Percentiles rank a stretch among this genome's conserved stretches.
phyloP scores from a whole-genome alignment of 2,888 invertebrate species.

The Oligia latruncula region DNA sequence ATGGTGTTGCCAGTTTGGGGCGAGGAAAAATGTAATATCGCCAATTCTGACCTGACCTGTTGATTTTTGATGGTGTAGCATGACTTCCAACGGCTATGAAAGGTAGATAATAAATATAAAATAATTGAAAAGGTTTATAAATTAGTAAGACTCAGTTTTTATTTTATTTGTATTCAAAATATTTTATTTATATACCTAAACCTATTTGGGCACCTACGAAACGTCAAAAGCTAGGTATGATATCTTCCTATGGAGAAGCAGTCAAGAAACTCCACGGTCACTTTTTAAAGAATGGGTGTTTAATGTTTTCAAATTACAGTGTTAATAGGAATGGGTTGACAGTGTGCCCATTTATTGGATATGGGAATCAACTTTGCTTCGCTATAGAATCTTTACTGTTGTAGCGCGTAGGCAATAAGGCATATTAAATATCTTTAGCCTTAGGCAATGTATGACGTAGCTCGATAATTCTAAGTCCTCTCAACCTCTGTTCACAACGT shows the following conservation, averaged over 20 bases:
- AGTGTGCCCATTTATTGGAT: not conserved
- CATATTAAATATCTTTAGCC: no score
- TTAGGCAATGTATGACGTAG: no score
- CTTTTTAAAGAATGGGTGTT: not conserved
- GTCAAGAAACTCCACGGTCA: not conserved
- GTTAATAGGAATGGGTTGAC: not conserved
- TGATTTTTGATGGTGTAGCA: slow-evolving; percentile 34
- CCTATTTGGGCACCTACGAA: no score
- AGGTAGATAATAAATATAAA: not conserved
- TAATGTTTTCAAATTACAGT: not conserved
- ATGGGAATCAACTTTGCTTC: not conserved
- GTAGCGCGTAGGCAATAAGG: no score
- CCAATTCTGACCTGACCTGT: slow-evolving; percentile 58
- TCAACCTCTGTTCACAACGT: no score
- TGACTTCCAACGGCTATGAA: not conserved
- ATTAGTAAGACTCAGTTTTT: not conserved
- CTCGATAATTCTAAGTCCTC: no score
- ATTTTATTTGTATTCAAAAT: not conserved
- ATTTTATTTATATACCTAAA: not conserved
- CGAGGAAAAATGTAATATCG: slow-evolving; percentile 44
- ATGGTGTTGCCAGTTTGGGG: slow-evolving; percentile 54
- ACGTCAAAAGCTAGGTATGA: not conserved
- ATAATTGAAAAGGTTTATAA: not conserved
- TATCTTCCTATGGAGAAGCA: not conserved
- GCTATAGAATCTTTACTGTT: not conserved